Percentiles rank a stretch among this genome's conserved stretches.
Evolutionary conservation across 2,113 vertebrate species (phyloP).

Genomic region (Hippocampus comes): DNA sequence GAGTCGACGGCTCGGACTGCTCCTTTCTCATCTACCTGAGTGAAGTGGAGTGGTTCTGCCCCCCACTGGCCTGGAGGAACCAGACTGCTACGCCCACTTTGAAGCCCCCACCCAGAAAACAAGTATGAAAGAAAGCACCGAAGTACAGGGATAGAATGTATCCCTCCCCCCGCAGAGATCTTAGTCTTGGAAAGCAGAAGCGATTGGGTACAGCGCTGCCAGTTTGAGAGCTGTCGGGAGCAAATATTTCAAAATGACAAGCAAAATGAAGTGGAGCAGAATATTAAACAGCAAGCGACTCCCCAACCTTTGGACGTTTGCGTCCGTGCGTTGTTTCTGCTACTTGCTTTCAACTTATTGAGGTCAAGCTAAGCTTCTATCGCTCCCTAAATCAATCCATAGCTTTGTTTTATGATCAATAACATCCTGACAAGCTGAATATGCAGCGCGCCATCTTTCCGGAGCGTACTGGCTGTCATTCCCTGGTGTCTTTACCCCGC

Average conservation of each 20-base stretch:
- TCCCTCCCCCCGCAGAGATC: neutral
- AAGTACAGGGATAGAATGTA: neutral
- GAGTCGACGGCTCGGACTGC: slow-evolving; percentile 94
- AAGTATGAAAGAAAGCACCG: slow-evolving; percentile 67
- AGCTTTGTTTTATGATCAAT: slow-evolving; percentile 2
- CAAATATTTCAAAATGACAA: slow-evolving; percentile 6
- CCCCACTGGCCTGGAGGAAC: slow-evolving; percentile 87
- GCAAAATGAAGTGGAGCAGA: neutral
- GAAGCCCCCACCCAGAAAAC: slow-evolving; percentile 70
- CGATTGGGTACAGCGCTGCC: neutral
- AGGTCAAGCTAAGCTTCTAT: neutral
- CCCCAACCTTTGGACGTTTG: neutral
- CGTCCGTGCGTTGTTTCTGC: neutral
- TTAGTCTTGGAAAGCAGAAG: slow-evolving; percentile 8
- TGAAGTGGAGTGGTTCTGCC: slow-evolving; percentile 98
- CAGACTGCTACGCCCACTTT: slow-evolving; percentile 67
- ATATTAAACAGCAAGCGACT: neutral
- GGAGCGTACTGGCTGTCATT: slow-evolving; percentile 11
- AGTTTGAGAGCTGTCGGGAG: neutral
- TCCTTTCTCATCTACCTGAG: slow-evolving; percentile 97
- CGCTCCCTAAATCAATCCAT: neutral
- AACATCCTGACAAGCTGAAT: neutral
- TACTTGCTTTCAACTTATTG: neutral
- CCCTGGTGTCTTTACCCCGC: slow-evolving; percentile 15
- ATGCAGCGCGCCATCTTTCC: neutral